Evolutionary conservation across 2,797 vertebrate genomes (phyloP).

Genomic region (Dermochelys coriacea): DNA sequence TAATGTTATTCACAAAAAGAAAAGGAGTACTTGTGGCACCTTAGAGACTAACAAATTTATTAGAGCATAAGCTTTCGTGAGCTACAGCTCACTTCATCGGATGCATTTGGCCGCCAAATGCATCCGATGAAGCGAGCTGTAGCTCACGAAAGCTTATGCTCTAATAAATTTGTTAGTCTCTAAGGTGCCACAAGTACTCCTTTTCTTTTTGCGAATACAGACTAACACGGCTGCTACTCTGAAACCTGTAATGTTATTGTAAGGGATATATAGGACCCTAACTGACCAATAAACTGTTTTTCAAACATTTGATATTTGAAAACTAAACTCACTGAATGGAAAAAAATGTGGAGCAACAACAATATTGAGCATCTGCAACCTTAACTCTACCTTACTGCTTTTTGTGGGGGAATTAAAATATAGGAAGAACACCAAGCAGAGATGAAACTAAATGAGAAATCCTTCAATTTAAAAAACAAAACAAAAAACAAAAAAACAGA

Average conservation of each 20-base stretch:
- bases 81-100: too few species aligned
- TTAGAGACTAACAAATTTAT: too few species aligned
- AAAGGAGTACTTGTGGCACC: too few species aligned
- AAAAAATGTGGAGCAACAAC: not conserved
- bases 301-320: not conserved
- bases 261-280: constrained; percentile 1
- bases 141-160: too few species aligned
- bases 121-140: too few species aligned
- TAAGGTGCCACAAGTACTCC: too few species aligned
- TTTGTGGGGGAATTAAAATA: not conserved
- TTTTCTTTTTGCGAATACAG: too few species aligned
- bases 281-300: not conserved
- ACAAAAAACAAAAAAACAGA: not conserved
- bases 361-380: not conserved
- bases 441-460: not conserved
- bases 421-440: not conserved
- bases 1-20: too few species aligned
- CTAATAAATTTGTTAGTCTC: too few species aligned
- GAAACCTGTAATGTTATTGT: not conserved
- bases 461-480: not conserved
- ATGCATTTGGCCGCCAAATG: too few species aligned
- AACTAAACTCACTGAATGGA: not conserved
- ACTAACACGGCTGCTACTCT: too few species aligned
- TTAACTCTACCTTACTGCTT: not conserved
- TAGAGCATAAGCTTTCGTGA: too few species aligned